Evolutionary conservation across 1,140 invertebrate genomes (phyloP).

Genomic region (Druon quercuslanigerum): DNA sequence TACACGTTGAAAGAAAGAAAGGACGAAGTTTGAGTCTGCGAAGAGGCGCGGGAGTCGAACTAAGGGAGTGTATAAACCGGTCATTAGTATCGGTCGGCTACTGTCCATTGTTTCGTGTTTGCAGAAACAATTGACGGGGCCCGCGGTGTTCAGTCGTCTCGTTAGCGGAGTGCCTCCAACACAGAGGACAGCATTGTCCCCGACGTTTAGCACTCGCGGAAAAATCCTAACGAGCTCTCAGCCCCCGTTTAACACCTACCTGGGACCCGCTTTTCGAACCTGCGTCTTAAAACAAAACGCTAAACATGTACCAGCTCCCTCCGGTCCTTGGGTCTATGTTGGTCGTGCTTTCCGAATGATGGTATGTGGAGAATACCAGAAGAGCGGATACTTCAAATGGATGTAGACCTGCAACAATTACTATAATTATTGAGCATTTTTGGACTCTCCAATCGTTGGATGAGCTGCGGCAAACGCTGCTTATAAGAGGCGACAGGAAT

Average conservation of each 20-base stretch:
- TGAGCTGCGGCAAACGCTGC: no score
- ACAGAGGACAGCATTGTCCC: constrained; percentile 74
- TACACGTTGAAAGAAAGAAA: neutral
- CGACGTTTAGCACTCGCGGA: constrained; percentile 72
- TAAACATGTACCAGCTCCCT: constrained; percentile 33
- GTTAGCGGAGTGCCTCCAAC: constrained; percentile 69
- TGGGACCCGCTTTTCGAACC: constrained; percentile 49
- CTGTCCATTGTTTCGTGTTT: constrained; percentile 77
- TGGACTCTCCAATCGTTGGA: no score
- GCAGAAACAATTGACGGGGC: constrained; percentile 75
- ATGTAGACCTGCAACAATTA: no score
- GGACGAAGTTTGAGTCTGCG: constrained; percentile 27
- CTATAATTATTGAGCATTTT: no score
- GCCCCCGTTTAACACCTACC: constrained; percentile 55
- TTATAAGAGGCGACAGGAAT: no score
- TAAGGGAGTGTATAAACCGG: constrained; percentile 71
- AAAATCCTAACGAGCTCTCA: constrained; percentile 75
- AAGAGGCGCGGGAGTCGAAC: constrained; percentile 46
- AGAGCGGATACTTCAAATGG: neutral
- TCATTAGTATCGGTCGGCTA: constrained; percentile 74
- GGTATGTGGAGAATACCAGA: constrained; percentile 50
- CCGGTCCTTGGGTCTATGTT: constrained; percentile 30
- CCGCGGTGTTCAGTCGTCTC: constrained; percentile 72
- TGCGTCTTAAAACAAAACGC: constrained; percentile 46
- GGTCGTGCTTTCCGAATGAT: constrained; percentile 37